These are phyloP conservation scores for Pogonocherus hispidulus DNA, from an alignment of 2,888 invertebrate genomes.

Conservation along the genomic window DNA sequence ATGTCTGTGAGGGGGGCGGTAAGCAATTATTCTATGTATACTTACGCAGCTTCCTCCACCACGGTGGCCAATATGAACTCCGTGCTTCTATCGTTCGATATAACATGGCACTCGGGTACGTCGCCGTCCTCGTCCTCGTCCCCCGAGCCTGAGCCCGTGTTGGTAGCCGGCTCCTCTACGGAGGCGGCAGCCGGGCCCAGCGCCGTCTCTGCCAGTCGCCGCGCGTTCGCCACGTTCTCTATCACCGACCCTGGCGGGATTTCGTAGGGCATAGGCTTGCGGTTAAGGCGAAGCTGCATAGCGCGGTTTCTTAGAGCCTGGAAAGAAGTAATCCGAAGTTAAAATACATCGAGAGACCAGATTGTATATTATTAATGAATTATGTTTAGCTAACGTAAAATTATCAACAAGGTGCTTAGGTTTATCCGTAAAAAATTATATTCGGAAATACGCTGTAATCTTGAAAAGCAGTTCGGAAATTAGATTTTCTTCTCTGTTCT, in stretches of 20 bases:
- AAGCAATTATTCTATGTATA: slow-evolving; percentile 53
- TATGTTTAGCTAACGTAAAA: too few species aligned
- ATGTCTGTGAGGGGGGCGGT: too few species aligned
- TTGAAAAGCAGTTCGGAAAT: too few species aligned
- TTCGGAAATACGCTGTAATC: too few species aligned
- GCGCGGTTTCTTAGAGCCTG: slow-evolving; percentile 90
- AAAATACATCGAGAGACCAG: too few species aligned
- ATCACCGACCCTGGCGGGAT: slow-evolving; percentile 85
- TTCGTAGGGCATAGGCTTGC: slow-evolving; percentile 83
- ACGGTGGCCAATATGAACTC: slow-evolving; percentile 93
- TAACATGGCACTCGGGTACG: slow-evolving; percentile 83
- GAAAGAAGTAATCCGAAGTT: slow-evolving; percentile 37
- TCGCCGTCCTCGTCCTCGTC: slow-evolving; percentile 85
- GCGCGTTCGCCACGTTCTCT: slow-evolving; percentile 89
- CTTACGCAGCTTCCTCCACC: slow-evolving; percentile 87
- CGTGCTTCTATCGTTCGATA: slow-evolving; percentile 91
- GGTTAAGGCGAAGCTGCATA: slow-evolving; percentile 84
- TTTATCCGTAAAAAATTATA: too few species aligned
- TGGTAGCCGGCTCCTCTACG: slow-evolving; percentile 84
- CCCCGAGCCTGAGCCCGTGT: slow-evolving; percentile 91
- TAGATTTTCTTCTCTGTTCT: too few species aligned
- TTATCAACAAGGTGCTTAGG: too few species aligned
- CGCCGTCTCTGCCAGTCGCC: slow-evolving; percentile 85
- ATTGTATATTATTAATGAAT: too few species aligned
- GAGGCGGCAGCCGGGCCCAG: slow-evolving; percentile 75